Base-by-base conservation (phyloP, 37 sponge, comb jelly and placozoan genomes). In the Cliona cf. orientalis region DNA sequence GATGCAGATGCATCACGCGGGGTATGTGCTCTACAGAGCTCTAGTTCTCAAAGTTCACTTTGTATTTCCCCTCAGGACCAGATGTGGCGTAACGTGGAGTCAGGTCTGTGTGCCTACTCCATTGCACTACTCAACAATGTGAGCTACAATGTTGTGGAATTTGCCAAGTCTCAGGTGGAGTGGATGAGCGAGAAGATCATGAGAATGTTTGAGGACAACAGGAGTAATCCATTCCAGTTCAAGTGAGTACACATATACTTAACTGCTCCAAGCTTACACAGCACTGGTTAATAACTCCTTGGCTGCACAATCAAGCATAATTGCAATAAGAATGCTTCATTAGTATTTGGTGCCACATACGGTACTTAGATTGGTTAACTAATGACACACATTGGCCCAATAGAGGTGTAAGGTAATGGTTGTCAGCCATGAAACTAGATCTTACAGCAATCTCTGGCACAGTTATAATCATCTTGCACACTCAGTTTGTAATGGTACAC, bases 141-240 rank as follows among this genome's bases (percentile, higher is more conserved):
- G 80, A 88, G 95, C 45, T 99, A 95, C 80, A 97, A 97, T 62
- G 99, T 99, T 28, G 84, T 99, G 72, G 97, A 99, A 58, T 99
- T 97, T 82, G 99, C 99, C 58, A 99, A 99, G 79, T 92, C 93
- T 6, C 98, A 97, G 80, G 93, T 99, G 64, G 99, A 99, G 77
- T 99, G 99, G 99, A 99, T 99, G 99, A 92, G 97, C 66, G 99
- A 99, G 34, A 96, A 92, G 61, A 91, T 99, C 39, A 88, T 94
- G 84, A 87, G 89, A 59, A 87, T 84, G 86, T 96, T 96, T 74
- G 97, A 96, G 71, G 99, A 99, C 35, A 57, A 76, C 69, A 70
- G 95, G 36, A 91, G 66, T 26, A 94, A 94, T 43, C 95, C 95
- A 7, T 99, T 99, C 76, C 97, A 99, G 71, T 99, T 99, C 88